phyloP scores from a whole-genome alignment of 2,113 vertebrate species.

The Gorilla gorilla region DNA sequence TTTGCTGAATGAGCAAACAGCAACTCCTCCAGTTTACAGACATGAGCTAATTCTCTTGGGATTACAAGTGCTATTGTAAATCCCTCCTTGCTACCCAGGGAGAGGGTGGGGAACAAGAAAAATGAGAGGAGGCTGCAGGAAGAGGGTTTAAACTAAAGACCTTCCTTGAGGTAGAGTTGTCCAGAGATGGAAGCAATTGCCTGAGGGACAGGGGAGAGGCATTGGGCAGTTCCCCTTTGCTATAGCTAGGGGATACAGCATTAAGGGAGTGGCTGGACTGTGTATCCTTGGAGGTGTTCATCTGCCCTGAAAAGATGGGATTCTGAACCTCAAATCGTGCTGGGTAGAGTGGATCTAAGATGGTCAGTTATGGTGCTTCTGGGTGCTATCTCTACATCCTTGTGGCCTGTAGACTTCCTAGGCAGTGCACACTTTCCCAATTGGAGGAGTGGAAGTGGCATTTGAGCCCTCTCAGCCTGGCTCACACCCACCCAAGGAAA shows the following conservation, averaged over 20 bases:
- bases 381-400: background rate
- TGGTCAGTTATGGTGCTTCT: background rate
- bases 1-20: constrained; percentile 3
- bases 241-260: background rate
- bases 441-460: background rate
- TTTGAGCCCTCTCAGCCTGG: background rate
- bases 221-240: background rate
- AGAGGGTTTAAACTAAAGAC: background rate
- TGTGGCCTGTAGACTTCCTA: background rate
- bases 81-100: background rate
- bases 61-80: constrained; percentile 13
- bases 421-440: background rate
- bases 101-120: background rate
- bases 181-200: background rate
- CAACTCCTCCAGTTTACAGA: background rate
- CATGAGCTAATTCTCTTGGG: background rate
- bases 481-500: background rate
- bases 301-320: background rate
- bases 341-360: background rate
- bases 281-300: background rate
- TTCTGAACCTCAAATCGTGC: background rate
- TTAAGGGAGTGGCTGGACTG: background rate
- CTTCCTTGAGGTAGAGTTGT: background rate
- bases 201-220: background rate
- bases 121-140: background rate